Percentiles rank a stretch among this genome's conserved stretches.
Evolutionary conservation across 1,140 invertebrate species (phyloP).

Genomic region (Dufourea novaeangliae): DNA sequence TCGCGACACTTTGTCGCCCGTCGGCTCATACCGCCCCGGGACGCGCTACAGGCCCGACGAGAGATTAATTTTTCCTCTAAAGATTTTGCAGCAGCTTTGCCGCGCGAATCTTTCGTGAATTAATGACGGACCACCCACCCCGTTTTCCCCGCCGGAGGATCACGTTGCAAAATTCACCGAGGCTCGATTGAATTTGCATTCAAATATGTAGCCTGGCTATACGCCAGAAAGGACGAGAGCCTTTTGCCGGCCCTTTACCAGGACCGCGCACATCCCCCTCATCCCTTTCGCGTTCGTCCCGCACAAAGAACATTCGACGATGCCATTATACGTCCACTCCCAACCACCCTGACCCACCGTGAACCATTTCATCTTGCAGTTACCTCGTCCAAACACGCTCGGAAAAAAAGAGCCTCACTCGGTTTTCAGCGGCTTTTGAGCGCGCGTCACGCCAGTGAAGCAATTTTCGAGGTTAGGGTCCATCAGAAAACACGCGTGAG

Average conservation of each 20-base stretch:
- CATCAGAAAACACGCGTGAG: background rate
- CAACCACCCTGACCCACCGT: background rate
- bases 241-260: conserved; percentile 46
- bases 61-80: conserved; percentile 46
- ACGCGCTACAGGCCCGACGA: background rate
- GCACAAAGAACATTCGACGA: conserved; percentile 62
- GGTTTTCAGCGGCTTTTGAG: conserved; percentile 29
- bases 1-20: background rate
- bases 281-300: conserved; percentile 27
- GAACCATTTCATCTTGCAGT: background rate
- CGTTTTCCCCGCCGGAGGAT: conserved; percentile 22
- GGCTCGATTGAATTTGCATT: conserved; percentile 68
- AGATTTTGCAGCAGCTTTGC: conserved; percentile 31
- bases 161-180: conserved; percentile 62
- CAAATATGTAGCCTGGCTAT: conserved; percentile 66
- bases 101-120: conserved; percentile 52
- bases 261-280: conserved; percentile 15
- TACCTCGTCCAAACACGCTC: background rate
- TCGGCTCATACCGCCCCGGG: too few species aligned
- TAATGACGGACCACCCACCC: conserved; percentile 40
- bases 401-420: background rate
- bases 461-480: conserved; percentile 43
- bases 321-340: conserved; percentile 57
- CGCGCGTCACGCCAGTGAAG: background rate
- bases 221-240: conserved; percentile 53